Evolutionary conservation across 2,888 invertebrate genomes (phyloP), one percentile per base, ranked within the genome.

Genomic region (Polyploca ridens): DNA sequence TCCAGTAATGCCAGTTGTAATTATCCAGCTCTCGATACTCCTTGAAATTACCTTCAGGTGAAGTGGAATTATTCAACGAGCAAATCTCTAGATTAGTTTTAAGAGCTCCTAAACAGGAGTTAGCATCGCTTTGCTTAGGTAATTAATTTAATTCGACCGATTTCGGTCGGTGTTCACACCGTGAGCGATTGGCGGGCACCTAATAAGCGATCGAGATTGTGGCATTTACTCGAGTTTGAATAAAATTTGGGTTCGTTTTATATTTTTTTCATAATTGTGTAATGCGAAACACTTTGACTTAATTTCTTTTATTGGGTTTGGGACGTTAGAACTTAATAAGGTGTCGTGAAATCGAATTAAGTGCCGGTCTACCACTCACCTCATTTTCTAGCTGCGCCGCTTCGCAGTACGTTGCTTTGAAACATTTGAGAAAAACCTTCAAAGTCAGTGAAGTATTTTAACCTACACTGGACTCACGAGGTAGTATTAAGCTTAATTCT

Each of bases 71-170:
- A 75, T 74, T 73, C 79, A 69, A 70, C 64, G 66, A 75, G 74
- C 76, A 77, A 78, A 79, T 81, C 77, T 77, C 62, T 63, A 76
- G 82, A 79, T 83, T 78, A 80, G 76, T 78, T 75, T 72, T 74
- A 79, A 81, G 78, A 72, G 80, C 73, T 72, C 66, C 76, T 78
- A 83, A 83, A 79, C 80, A 79, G 73, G 77, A 81, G 82, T 81
- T 75, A 75, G 70, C 68, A 68, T 72, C 78, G 77, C 74, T 77
- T 76, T 73, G 70, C 73, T 71, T 71, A 74, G 75, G 78, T 81
- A 82, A 81, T 84, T 81, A 81, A 77, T 81, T 81, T 81, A 78
- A 81, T 81, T 81, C 77, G 76, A 80, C 69, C 73, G 73, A 73
- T 78, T 75, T 71, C 64, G 62, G 64, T 27, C 46, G 64, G 57